Conservation (phyloP, 2,113 vertebrate genomes). For the Sialia sialis region DNA sequence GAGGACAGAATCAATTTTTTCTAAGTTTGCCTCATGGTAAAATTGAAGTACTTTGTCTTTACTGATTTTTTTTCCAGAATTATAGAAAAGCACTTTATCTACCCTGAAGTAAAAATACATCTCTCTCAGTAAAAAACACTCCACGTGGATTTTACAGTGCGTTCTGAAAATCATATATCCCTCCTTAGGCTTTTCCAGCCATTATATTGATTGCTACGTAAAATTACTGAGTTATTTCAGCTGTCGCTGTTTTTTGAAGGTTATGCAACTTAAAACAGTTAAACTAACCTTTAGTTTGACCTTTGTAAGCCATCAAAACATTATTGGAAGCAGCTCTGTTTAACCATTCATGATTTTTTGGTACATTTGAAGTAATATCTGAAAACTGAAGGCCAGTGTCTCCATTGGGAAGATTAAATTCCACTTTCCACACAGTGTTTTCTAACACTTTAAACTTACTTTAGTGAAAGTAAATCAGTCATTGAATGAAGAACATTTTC, state of each 20-base stretch:
- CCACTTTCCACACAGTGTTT: background rate
- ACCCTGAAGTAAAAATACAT: background rate
- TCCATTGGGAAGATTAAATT: constrained; percentile 2
- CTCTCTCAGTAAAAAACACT: background rate
- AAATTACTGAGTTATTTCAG: constrained; percentile 22
- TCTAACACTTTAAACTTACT: background rate
- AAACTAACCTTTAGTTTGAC: constrained; percentile 43
- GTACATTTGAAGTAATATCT: background rate
- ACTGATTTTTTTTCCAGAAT: background rate
- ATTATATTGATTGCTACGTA: background rate
- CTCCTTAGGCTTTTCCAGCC: background rate
- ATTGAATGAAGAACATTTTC: background rate
- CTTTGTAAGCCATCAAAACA: constrained; percentile 29
- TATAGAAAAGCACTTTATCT: background rate
- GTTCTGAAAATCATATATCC: background rate
- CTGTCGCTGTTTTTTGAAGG: constrained; percentile 20
- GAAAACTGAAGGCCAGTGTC: background rate
- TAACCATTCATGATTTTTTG: constrained; percentile 10
- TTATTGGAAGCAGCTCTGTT: background rate
- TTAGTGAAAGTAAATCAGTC: background rate
- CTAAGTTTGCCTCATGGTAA: background rate
- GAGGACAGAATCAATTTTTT: background rate
- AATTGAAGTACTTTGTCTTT: background rate
- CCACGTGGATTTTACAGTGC: background rate
- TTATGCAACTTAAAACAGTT: constrained; percentile 19